These are phyloP conservation scores for Phoeniculus purpureus DNA, from an alignment of 2,797 vertebrate species.

Conservation along the genomic window DNA sequence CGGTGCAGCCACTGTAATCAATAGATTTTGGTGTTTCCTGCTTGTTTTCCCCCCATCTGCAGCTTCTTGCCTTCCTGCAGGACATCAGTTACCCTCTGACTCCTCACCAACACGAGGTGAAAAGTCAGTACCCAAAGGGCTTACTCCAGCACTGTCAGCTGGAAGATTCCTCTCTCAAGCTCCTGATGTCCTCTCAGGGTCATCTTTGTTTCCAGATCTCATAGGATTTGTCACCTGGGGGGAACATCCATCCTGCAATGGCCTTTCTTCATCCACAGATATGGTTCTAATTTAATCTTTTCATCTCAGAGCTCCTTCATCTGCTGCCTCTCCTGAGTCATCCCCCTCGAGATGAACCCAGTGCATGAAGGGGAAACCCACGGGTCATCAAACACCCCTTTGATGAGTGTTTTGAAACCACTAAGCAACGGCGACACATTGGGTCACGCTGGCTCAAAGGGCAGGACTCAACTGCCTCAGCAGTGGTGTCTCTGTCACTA, in stretches of 20 bases:
- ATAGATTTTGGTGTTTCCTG: not conserved
- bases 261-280: not conserved
- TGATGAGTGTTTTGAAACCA: not conserved
- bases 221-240: not conserved
- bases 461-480: not conserved
- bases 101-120: not conserved
- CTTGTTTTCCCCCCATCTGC: too few relatives aligned
- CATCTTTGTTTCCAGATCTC: rapidly evolving
- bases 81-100: not conserved
- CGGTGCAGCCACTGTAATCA: not conserved
- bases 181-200: not conserved
- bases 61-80: not conserved
- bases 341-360: rapidly evolving
- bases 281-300: not conserved
- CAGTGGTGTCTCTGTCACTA: rapidly evolving
- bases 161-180: not conserved
- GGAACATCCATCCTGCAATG: not conserved
- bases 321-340: not conserved
- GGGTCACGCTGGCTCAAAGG: not conserved
- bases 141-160: not conserved
- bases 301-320: not conserved
- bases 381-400: not conserved
- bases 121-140: not conserved
- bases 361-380: not conserved
- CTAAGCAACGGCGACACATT: rapidly evolving